Percentiles rank a stretch among this genome's conserved stretches.
Evolutionary conservation across 1,140 invertebrate genomes (phyloP).

Genomic region (Sycobia sp.): DNA sequence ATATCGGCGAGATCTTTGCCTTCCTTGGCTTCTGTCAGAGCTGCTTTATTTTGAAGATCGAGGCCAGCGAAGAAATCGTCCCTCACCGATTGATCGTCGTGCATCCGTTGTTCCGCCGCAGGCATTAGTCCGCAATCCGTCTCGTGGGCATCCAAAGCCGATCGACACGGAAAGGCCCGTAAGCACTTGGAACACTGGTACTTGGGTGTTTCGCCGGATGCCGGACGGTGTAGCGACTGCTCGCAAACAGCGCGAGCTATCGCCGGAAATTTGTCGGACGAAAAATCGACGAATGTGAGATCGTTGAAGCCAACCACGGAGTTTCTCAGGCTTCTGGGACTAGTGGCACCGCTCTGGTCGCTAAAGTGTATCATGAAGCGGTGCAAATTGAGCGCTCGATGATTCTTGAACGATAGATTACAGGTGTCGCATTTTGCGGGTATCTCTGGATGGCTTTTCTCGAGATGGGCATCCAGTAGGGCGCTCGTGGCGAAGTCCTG

Average conservation of each 20-base stretch:
- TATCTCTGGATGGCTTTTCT: slow-evolving; percentile 70
- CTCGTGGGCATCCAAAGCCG: slow-evolving; percentile 72
- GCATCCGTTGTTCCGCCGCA: slow-evolving; percentile 31
- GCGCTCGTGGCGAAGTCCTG: slow-evolving; percentile 67
- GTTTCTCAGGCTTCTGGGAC: slow-evolving; percentile 39
- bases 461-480: slow-evolving; percentile 71
- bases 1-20: slow-evolving; percentile 82
- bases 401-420: slow-evolving; percentile 71
- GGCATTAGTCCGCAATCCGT: slow-evolving; percentile 60
- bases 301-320: slow-evolving; percentile 72
- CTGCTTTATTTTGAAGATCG: slow-evolving; percentile 73
- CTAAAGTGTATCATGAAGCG: slow-evolving; percentile 66
- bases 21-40: slow-evolving; percentile 55
- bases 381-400: slow-evolving; percentile 72
- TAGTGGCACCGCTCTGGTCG: slow-evolving; percentile 45
- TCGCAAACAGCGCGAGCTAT: slow-evolving; percentile 78
- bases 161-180: slow-evolving; percentile 76
- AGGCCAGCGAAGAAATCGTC: slow-evolving; percentile 82
- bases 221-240: slow-evolving; percentile 67
- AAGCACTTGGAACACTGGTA: slow-evolving; percentile 76
- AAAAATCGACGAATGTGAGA: slow-evolving; percentile 80
- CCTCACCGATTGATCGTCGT: slow-evolving; percentile 65
- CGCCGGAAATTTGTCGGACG: slow-evolving; percentile 76
- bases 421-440: slow-evolving; percentile 72
- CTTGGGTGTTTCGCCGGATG: slow-evolving; percentile 66